Conservation (phyloP, 2,888 invertebrate genomes). For the Stenodera caucasica region DNA sequence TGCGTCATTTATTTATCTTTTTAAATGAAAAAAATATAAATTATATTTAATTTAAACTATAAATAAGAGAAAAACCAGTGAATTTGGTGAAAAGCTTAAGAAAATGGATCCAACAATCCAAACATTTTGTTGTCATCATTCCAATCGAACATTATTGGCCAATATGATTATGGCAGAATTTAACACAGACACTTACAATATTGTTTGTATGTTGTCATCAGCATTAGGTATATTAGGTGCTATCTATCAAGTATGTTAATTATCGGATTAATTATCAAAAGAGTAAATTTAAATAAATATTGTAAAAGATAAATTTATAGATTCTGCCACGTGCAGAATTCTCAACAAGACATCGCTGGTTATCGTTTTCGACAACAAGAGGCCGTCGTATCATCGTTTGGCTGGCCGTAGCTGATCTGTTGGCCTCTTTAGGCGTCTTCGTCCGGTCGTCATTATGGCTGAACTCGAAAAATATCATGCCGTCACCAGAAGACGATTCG, state of each 20-base stretch:
- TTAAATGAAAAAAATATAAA: conserved; percentile 3
- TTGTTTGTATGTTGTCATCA: conserved; percentile 73
- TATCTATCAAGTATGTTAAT: conserved; percentile 68
- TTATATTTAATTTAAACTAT: background rate
- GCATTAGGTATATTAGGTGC: conserved; percentile 74
- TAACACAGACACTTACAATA: conserved; percentile 73
- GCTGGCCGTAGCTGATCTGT: conserved; percentile 76
- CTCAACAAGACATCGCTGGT: conserved; percentile 59
- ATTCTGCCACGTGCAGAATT: conserved; percentile 65
- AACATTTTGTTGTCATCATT: conserved; percentile 76
- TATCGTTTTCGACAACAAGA: conserved; percentile 63
- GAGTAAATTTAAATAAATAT: background rate
- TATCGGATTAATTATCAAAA: background rate
- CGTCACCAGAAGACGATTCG: conserved; percentile 65
- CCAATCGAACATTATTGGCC: conserved; percentile 66
- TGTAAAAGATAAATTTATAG: no score
- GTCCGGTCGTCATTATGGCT: conserved; percentile 71
- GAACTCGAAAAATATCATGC: conserved; percentile 68
- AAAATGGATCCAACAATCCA: conserved; percentile 77
- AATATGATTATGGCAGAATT: conserved; percentile 71
- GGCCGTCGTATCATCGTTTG: conserved; percentile 75
- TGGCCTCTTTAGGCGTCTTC: conserved; percentile 78
- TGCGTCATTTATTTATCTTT: background rate
- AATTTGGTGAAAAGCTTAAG: no score
- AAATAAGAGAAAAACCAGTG: background rate